A percentile compares a stretch with the other conserved stretches of the same genome.
Conservation (phyloP, 2,888 invertebrate genomes). For the Hydrotaea diabolus region DNA sequence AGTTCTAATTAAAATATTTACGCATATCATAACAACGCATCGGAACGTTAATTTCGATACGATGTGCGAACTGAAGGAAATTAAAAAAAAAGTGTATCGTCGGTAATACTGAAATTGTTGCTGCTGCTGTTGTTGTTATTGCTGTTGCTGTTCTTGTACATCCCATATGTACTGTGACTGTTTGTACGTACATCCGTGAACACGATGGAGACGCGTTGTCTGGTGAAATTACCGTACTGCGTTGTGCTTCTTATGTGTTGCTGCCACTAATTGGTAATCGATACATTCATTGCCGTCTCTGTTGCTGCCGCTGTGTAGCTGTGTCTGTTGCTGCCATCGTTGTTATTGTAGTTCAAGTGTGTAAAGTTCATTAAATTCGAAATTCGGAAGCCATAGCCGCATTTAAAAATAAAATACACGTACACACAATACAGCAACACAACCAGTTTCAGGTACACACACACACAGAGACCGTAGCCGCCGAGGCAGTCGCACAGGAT, state of each 20-base stretch:
- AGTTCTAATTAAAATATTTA: slow-evolving; percentile 66
- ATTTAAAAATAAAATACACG: slow-evolving; percentile 61
- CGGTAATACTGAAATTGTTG: slow-evolving; percentile 41
- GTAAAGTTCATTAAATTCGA: slow-evolving; percentile 70
- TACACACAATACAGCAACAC: neutral
- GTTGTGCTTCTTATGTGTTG: slow-evolving; percentile 38
- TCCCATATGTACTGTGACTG: slow-evolving; percentile 38
- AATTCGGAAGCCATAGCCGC: slow-evolving; percentile 71
- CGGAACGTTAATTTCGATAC: slow-evolving; percentile 60
- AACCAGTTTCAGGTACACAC: neutral
- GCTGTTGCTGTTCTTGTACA: slow-evolving; percentile 44
- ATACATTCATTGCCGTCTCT: slow-evolving; percentile 59
- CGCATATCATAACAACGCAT: slow-evolving; percentile 58
- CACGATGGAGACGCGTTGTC: slow-evolving; percentile 61
- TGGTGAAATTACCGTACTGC: slow-evolving; percentile 50
- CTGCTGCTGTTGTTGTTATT: slow-evolving; percentile 31
- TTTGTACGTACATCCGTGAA: slow-evolving; percentile 6
- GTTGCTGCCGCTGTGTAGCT: slow-evolving; percentile 40
- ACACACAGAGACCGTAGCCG: neutral
- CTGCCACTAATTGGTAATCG: slow-evolving; percentile 69
- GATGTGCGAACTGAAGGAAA: slow-evolving; percentile 61
- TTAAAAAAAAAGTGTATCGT: slow-evolving; percentile 53
- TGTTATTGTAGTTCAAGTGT: slow-evolving; percentile 62
- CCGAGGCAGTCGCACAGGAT: slow-evolving; percentile 39
- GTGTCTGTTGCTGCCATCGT: slow-evolving; percentile 37